Percentiles rank a stretch among this genome's conserved stretches.
Evolutionary conservation across 2,113 vertebrate species (phyloP).

Genomic region (Prunella fulvescens): DNA sequence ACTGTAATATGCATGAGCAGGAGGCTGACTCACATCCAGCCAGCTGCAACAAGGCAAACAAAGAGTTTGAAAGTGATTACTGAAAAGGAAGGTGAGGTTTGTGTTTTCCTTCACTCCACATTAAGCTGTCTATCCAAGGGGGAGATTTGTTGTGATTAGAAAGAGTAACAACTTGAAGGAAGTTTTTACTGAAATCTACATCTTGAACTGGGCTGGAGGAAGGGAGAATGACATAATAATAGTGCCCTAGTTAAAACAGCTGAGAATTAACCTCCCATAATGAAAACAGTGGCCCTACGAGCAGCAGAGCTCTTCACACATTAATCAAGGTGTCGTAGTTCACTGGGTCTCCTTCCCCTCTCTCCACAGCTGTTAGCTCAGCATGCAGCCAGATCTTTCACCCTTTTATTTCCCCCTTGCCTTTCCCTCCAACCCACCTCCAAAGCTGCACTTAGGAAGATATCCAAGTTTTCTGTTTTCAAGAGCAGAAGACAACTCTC

Average conservation of each 20-base stretch:
- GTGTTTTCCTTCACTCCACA: neutral
- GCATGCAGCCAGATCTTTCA: neutral
- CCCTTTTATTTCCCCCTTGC: neutral
- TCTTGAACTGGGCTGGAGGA: neutral
- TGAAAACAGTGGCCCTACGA: neutral
- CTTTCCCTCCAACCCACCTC: neutral
- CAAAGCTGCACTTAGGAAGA: neutral
- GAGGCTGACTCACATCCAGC: slow-evolving; percentile 9
- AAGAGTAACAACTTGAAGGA: neutral
- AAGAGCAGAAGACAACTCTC: neutral
- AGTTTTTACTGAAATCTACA: neutral
- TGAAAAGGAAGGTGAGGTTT: neutral
- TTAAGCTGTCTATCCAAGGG: neutral
- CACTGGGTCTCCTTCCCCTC: neutral
- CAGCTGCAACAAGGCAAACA: slow-evolving; percentile 18
- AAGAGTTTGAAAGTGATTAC: slow-evolving; percentile 36
- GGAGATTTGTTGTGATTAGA: neutral
- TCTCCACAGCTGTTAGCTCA: neutral
- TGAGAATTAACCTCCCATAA: slow-evolving; percentile 20
- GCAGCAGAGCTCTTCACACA: neutral
- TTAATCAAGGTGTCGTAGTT: slow-evolving; percentile 9
- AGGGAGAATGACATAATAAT: neutral
- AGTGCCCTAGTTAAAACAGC: slow-evolving; percentile 20
- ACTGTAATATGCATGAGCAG: neutral
- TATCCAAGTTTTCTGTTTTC: neutral